Conservation (phyloP, 1,140 invertebrate species). For the Belonocnema kinseyi region DNA sequence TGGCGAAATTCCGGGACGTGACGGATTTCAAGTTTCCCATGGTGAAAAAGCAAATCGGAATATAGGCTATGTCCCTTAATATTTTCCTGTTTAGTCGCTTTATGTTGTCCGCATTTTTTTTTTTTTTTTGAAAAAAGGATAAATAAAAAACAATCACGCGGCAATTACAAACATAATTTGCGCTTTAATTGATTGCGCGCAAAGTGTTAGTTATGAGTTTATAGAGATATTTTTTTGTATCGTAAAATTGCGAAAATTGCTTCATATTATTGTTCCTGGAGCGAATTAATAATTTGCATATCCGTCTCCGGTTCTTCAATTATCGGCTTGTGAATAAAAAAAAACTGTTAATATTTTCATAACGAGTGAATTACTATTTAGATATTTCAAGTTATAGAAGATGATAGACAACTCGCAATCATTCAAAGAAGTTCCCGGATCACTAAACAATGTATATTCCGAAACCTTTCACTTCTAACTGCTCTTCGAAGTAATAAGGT, state of each 20-base stretch:
- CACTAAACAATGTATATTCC: no score
- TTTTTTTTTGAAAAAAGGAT: neutral
- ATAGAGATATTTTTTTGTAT: constrained; percentile 4
- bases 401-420: no score
- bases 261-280: neutral
- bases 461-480: no score
- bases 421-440: no score
- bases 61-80: neutral
- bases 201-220: neutral
- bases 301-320: constrained; percentile 1
- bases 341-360: neutral
- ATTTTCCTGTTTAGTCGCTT: neutral
- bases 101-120: neutral
- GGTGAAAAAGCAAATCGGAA: no score
- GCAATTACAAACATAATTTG: neutral
- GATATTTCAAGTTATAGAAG: no score
- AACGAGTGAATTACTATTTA: neutral
- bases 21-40: no score
- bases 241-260: neutral
- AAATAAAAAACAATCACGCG: neutral
- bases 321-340: neutral
- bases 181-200: neutral
- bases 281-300: neutral
- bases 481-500: no score
- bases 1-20: no score